Evolutionary conservation across 2,113 vertebrate species (phyloP).

Genomic region (Crotalus tigris): DNA sequence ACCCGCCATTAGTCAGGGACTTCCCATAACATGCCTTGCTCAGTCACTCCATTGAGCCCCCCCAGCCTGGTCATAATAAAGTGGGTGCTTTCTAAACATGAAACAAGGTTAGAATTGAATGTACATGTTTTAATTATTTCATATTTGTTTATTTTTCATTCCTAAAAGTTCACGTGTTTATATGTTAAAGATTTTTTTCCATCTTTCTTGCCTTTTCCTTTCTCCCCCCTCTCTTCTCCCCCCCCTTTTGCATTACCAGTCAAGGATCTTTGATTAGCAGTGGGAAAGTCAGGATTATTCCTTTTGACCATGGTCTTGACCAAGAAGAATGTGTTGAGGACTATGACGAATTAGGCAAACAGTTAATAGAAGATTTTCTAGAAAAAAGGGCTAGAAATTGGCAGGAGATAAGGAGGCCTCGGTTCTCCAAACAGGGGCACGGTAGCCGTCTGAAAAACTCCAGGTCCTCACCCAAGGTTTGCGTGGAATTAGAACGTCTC

Average conservation of each 20-base stretch:
- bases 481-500: slow-evolving; percentile 53
- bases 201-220: slow-evolving; percentile 47
- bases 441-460: slow-evolving; percentile 52
- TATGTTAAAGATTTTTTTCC: slow-evolving; percentile 37
- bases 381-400: slow-evolving; percentile 77
- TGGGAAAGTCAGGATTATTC: slow-evolving; percentile 86
- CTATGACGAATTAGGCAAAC: slow-evolving; percentile 73
- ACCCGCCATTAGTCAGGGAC: not conserved
- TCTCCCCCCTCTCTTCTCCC: slow-evolving; percentile 45
- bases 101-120: not conserved
- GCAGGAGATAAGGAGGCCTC: slow-evolving; percentile 66
- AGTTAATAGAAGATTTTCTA: slow-evolving; percentile 76
- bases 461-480: slow-evolving; percentile 47
- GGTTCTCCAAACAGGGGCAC: slow-evolving; percentile 45
- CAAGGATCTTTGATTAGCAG: slow-evolving; percentile 77
- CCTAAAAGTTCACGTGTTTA: slow-evolving; percentile 41
- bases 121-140: not conserved
- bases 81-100: not conserved
- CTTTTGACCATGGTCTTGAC: slow-evolving; percentile 79
- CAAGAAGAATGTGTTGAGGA: slow-evolving; percentile 80
- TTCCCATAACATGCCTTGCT: not conserved
- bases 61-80: not conserved
- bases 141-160: not conserved
- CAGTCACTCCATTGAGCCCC: not conserved
- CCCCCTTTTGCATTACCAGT: slow-evolving; percentile 48